Conservation (phyloP, 64 coral and sea anemone species). For the Stichodactyla helianthus region DNA sequence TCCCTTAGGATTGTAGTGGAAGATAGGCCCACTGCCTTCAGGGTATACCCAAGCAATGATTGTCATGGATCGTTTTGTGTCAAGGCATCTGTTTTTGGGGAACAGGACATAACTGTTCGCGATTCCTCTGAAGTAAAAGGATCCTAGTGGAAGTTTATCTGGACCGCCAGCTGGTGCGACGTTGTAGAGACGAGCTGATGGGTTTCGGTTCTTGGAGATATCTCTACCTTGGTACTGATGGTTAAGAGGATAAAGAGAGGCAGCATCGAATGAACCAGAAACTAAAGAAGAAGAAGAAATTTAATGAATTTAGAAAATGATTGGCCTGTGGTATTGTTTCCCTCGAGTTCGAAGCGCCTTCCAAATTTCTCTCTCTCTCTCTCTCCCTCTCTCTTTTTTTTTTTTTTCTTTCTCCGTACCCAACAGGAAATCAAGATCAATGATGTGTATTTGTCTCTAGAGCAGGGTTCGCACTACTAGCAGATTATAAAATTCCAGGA, state of each 20-base stretch:
- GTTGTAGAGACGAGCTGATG: conserved; percentile 33
- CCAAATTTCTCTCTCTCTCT: no score
- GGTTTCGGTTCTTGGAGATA: conserved; percentile 33
- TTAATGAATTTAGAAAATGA: neutral
- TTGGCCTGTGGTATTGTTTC: no score
- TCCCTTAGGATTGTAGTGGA: conserved; percentile 57
- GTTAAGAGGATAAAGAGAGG: conserved; percentile 59
- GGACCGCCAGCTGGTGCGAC: conserved; percentile 57
- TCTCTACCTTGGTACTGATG: conserved; percentile 37
- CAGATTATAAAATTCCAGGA: no score
- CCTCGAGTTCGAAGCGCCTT: no score
- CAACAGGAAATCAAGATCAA: no score
- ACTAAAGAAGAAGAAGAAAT: neutral
- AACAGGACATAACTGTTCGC: conserved; percentile 65
- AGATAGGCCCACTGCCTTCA: conserved; percentile 60
- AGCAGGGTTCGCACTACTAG: no score
- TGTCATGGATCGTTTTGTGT: conserved; percentile 60
- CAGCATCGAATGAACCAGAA: conserved; percentile 37
- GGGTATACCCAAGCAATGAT: conserved; percentile 65
- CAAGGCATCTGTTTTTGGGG: conserved; percentile 50
- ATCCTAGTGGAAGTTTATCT: conserved; percentile 35
- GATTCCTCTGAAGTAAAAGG: conserved; percentile 45
- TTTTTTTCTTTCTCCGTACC: no score
- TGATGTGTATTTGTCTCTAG: no score
- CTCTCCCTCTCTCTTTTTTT: no score